Conservation (phyloP, 2,113 vertebrate species). For the Cebus imitator region DNA sequence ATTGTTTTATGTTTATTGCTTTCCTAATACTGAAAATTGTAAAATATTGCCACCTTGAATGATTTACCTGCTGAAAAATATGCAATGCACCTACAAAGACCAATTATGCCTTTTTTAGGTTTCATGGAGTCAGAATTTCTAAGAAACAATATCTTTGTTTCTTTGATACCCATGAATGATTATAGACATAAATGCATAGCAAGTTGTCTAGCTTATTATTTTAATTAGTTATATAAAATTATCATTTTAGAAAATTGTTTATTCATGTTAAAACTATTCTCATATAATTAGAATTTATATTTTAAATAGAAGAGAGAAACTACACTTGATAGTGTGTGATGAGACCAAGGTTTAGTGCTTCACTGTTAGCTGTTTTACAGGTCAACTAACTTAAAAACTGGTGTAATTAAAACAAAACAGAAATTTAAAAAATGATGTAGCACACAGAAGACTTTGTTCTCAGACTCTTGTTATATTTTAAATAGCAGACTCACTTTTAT, state of each 20-base stretch:
- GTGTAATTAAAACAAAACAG: not conserved
- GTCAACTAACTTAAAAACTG: not conserved
- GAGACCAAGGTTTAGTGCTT: not conserved
- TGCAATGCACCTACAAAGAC: not conserved
- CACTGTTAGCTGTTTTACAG: not conserved
- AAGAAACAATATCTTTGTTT: not conserved
- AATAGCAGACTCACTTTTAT: not conserved
- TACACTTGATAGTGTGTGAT: not conserved
- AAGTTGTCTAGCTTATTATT: not conserved
- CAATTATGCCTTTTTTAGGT: not conserved
- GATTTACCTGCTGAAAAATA: constrained; percentile 10
- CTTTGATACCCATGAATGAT: not conserved
- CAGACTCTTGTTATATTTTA: not conserved
- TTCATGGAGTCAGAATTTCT: not conserved
- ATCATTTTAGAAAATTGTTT: not conserved
- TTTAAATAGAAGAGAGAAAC: not conserved
- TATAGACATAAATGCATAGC: not conserved
- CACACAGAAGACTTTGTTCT: not conserved
- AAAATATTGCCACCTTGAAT: not conserved
- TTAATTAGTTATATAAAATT: not conserved
- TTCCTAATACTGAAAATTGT: constrained; percentile 9
- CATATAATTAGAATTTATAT: not conserved
- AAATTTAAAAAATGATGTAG: not conserved
- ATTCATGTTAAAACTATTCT: not conserved
- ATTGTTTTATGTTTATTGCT: not conserved